phyloP scores from a whole-genome alignment of 2,888 invertebrate species.

The Oxytorus armatus region DNA sequence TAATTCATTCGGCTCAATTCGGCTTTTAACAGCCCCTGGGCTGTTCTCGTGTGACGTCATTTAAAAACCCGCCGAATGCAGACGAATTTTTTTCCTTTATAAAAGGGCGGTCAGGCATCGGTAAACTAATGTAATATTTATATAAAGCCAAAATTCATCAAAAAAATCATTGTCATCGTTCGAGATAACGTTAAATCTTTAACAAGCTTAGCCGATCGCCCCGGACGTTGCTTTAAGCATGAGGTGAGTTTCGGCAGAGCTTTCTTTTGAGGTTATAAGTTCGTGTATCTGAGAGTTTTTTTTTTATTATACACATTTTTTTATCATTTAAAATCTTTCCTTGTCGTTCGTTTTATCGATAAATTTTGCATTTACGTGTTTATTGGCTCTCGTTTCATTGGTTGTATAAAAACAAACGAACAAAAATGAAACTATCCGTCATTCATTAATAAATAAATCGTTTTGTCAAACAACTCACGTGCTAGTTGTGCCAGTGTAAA shows the following conservation, averaged over 20 bases:
- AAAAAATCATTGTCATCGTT: slow-evolving; percentile 13
- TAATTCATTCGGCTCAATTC: too few relatives aligned
- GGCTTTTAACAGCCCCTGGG: slow-evolving; percentile 26
- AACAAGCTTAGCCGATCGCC: slow-evolving; percentile 37
- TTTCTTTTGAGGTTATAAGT: slow-evolving; percentile 56
- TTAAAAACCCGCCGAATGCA: slow-evolving; percentile 64
- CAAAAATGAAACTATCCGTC: neutral
- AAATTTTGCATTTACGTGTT: neutral
- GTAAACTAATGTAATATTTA: slow-evolving; percentile 59
- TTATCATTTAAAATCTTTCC: neutral
- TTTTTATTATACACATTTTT: neutral
- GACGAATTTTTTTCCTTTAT: slow-evolving; percentile 61
- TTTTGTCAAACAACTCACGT: slow-evolving; percentile 33
- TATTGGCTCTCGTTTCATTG: neutral
- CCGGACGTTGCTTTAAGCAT: slow-evolving; percentile 55
- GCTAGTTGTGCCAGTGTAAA: neutral
- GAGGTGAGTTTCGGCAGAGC: slow-evolving; percentile 65
- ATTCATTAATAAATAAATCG: slow-evolving; percentile 1
- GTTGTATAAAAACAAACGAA: too few relatives aligned
- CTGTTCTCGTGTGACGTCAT: slow-evolving; percentile 62
- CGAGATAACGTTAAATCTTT: slow-evolving; percentile 9
- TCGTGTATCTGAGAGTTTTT: slow-evolving; percentile 14
- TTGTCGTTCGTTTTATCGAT: neutral
- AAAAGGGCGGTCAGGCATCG: slow-evolving; percentile 62
- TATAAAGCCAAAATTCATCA: slow-evolving; percentile 3